phyloP scores from a whole-genome alignment of 2,888 invertebrate species.

The Agrochola litura region DNA sequence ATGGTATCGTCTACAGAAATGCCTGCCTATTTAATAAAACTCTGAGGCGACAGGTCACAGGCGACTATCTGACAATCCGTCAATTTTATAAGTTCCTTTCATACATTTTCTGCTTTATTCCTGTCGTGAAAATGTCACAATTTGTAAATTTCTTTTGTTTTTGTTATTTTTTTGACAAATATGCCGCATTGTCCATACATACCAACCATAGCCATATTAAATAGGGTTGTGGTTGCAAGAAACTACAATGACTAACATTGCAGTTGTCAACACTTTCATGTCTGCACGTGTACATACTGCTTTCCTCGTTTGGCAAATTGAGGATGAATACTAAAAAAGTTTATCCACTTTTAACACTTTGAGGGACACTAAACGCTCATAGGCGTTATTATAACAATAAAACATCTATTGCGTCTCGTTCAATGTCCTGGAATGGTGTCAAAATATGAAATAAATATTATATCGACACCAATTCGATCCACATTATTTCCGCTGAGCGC shows the following conservation, averaged over 20 bases:
- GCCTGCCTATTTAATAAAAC: neutral
- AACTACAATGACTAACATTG: conserved; percentile 9
- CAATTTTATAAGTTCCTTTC: neutral
- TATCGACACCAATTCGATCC: conserved; percentile 35
- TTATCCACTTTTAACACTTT: neutral
- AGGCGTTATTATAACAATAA: too few species aligned
- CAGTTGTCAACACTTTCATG: neutral
- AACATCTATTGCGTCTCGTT: too few species aligned
- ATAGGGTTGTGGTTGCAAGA: neutral
- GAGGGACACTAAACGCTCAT: too few species aligned
- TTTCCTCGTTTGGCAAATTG: conserved; percentile 2
- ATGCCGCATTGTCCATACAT: neutral
- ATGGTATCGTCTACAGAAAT: neutral
- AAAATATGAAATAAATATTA: conserved; percentile 24
- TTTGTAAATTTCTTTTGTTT: too few species aligned
- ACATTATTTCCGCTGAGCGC: conserved; percentile 25
- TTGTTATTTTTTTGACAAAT: neutral
- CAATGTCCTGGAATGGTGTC: neutral
- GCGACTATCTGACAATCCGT: neutral
- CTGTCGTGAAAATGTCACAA: neutral
- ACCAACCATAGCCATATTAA: neutral
- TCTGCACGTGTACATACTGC: conserved; percentile 1
- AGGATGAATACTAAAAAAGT: neutral
- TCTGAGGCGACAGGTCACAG: neutral
- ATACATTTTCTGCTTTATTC: neutral